Conservation (phyloP, 2,888 invertebrate species). For the Chaitophorus viminalis region DNA sequence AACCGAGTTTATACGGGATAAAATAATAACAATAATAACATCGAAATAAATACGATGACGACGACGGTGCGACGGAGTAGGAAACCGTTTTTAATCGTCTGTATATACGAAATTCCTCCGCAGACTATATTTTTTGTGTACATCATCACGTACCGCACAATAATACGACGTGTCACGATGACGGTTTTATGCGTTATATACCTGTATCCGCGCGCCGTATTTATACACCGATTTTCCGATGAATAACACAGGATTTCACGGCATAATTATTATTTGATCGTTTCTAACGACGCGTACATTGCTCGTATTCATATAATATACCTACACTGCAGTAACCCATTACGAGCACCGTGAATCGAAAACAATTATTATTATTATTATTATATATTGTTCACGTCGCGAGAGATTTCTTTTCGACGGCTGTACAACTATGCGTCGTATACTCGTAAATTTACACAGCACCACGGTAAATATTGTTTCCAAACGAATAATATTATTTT, state of each 20-base stretch:
- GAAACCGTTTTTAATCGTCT: neutral
- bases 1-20: neutral
- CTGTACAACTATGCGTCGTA: too few species aligned
- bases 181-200: neutral
- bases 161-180: neutral
- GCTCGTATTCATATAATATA: neutral
- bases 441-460: too few species aligned
- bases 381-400: too few species aligned
- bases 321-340: too few species aligned
- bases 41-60: neutral
- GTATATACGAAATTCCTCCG: neutral
- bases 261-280: neutral
- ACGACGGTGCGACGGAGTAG: neutral
- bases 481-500: too few species aligned
- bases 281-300: neutral
- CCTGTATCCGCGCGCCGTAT: neutral
- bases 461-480: too few species aligned
- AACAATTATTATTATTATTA: too few species aligned
- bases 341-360: too few species aligned
- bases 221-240: slow-evolving; percentile 12
- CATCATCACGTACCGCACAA: too few species aligned
- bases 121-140: neutral
- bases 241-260: slow-evolving; percentile 2
- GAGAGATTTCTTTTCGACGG: too few species aligned
- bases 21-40: too few species aligned